A percentile compares a stretch with the other conserved stretches of the same genome.
Evolutionary conservation across 2,888 invertebrate species (phyloP).

Genomic region (Nymphalis polychloros): DNA sequence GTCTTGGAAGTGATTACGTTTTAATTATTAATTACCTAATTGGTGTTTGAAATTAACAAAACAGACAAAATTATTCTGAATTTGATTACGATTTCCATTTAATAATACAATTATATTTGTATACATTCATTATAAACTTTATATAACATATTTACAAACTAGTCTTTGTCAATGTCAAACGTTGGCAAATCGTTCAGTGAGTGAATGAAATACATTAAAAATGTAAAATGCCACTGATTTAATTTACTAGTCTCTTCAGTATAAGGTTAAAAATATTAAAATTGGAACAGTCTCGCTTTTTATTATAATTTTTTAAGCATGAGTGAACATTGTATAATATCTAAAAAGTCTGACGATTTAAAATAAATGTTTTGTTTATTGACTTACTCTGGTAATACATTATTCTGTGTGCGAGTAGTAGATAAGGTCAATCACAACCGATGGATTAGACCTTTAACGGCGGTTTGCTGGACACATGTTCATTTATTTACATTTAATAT

Average conservation of each 20-base stretch:
- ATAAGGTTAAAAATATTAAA: no score
- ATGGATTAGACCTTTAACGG: constrained; percentile 42
- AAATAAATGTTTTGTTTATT: neutral
- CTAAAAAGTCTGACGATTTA: no score
- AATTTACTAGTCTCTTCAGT: no score
- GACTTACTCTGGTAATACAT: constrained; percentile 20
- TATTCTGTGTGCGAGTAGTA: constrained; percentile 42
- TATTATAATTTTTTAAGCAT: no score
- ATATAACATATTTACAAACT: no score
- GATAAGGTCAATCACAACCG: constrained; percentile 44
- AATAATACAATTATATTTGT: neutral
- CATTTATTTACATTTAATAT: constrained; percentile 10
- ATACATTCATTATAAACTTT: neutral
- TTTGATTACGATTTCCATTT: neutral
- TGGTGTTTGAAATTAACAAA: constrained; percentile 1
- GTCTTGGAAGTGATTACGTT: constrained; percentile 2
- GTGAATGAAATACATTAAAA: no score
- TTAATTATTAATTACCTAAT: neutral
- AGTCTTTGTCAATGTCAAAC: no score
- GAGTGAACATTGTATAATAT: no score
- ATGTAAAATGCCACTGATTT: no score
- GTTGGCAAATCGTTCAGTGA: no score
- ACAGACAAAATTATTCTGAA: neutral
- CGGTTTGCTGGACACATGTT: constrained; percentile 36
- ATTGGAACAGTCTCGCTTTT: no score